phyloP scores from a whole-genome alignment of 2,113 vertebrate species.

The Zosterops borbonicus region DNA sequence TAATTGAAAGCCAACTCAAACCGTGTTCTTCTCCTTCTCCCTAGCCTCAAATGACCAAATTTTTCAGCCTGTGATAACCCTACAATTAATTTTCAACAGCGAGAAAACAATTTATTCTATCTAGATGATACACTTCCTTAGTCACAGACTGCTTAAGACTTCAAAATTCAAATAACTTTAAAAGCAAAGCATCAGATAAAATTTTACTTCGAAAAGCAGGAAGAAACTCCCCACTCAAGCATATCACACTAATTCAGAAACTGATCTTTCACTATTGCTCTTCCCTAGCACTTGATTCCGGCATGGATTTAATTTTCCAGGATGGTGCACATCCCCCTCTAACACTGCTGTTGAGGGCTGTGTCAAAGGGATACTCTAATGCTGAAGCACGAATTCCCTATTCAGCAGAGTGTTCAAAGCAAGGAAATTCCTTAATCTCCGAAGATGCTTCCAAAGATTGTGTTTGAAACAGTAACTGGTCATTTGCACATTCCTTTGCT shows the following conservation, averaged over 20 bases:
- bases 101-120: constrained; percentile 31
- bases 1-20: constrained; percentile 14
- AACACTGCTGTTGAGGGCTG: neutral
- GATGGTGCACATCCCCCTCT: neutral
- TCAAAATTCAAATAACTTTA: neutral
- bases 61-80: neutral
- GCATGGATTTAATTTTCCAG: neutral
- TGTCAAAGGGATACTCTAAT: neutral
- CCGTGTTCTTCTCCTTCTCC: neutral
- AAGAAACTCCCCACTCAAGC: neutral
- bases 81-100: neutral
- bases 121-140: neutral
- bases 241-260: neutral
- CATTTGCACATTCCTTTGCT: neutral
- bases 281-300: neutral
- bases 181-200: neutral
- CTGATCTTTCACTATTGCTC: neutral
- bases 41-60: neutral
- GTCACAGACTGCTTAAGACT: neutral
- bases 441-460: accelerated
- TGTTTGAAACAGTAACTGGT: neutral
- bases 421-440: neutral
- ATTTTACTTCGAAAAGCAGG: neutral
- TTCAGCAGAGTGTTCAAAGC: neutral
- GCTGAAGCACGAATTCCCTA: neutral